Conservation (phyloP, 1,140 invertebrate genomes). For the Drosophila kurseongensis region DNA sequence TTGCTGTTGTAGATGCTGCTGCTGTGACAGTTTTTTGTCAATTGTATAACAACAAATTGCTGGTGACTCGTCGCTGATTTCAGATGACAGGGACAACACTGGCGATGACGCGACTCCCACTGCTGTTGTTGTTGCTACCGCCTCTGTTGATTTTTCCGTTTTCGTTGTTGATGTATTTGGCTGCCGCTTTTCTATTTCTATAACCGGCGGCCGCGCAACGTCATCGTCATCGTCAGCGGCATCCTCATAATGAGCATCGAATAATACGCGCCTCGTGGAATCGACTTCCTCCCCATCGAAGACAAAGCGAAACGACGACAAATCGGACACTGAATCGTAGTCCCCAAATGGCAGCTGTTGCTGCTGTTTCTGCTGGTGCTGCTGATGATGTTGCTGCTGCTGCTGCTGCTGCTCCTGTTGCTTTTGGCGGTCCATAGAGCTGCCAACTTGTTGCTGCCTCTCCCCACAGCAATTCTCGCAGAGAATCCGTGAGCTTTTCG, state of each 20-base stretch:
- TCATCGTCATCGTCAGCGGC: slow-evolving; percentile 64
- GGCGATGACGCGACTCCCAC: slow-evolving; percentile 62
- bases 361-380: slow-evolving; percentile 33
- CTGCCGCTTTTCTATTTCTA: slow-evolving; percentile 78
- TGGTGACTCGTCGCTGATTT: slow-evolving; percentile 69
- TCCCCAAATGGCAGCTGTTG: slow-evolving; percentile 51
- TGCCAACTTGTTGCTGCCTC: slow-evolving; percentile 62
- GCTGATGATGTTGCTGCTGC: slow-evolving; percentile 18
- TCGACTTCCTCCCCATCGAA: slow-evolving; percentile 73
- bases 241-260: slow-evolving; percentile 45
- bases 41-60: slow-evolving; percentile 81
- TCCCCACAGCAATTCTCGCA: slow-evolving; percentile 79
- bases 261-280: slow-evolving; percentile 47
- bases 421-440: slow-evolving; percentile 32
- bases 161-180: slow-evolving; percentile 68
- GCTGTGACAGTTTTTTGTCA: slow-evolving; percentile 59
- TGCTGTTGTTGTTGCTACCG: slow-evolving; percentile 32
- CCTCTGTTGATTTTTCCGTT: slow-evolving; percentile 52
- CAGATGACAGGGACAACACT: slow-evolving; percentile 53
- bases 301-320: slow-evolving; percentile 84
- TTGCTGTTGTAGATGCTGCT: slow-evolving; percentile 17
- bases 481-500: slow-evolving; percentile 72
- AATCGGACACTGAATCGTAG: slow-evolving; percentile 82
- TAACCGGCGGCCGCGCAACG: slow-evolving; percentile 69
- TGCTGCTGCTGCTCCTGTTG: slow-evolving; percentile 5